Evolutionary conservation across 2,797 vertebrate species (phyloP), one percentile per base, ranked within the genome.

Genomic region (Brotula barbata): DNA sequence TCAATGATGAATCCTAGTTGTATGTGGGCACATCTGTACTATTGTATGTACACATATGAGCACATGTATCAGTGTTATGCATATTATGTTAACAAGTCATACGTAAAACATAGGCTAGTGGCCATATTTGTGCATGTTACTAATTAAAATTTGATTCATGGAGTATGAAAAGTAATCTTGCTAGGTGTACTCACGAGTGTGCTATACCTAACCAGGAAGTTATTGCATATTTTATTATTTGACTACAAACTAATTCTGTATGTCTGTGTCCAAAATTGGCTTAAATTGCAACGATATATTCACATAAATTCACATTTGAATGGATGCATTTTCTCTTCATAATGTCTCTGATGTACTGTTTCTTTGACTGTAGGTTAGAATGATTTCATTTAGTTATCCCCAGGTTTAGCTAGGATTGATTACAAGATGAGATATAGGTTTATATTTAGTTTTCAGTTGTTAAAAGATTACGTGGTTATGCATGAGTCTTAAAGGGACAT

Each of bases 41-140:
- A 5, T 65, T 67, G 43, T 73, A 34, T 66, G 68, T 75, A 50
- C 14, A 45, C 55, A 58, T 71, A 45, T 45, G 63, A 80, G 54
- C 73, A 69, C 46, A 34, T 61, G 44, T 75, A 59, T 60, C 49
- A 36, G 54, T 80, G 78, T 72, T 71, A 58, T 80, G 64, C 71
- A 41, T 40, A 19, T 47, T 58, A 14, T 49, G 57, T 31, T 50
- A 49, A 59, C 45, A 31, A 66, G 42, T 71, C 64, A 66, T 54
- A 63, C 60, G 22, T 47, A 22, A 69, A 36, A 21, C 22, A 47
- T 33, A 36, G 48, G 65, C 54, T 62, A 28, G 64, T 63, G 58
- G 58, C 9, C 56, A 39, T 31, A 45, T 45, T 71, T 12, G 34
- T 45, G 45, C 22, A 31, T 31, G 20, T 48, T 50, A 42, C 56